phyloP scores from a whole-genome alignment of 1,140 invertebrate genomes.

The Drosophila repletoides region DNA sequence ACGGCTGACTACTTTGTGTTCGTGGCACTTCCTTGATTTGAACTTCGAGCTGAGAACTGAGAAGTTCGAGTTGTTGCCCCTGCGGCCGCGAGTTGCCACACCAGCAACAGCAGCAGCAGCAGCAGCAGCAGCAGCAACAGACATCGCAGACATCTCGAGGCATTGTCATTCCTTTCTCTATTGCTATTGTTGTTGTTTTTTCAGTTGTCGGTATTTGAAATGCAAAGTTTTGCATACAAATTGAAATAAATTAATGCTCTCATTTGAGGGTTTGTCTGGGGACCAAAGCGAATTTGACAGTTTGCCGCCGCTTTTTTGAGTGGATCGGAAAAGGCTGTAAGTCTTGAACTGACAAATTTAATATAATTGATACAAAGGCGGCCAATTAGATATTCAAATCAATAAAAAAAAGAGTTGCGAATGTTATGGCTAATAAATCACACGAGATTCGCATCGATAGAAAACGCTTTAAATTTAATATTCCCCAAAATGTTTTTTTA shows the following conservation, averaged over 20 bases:
- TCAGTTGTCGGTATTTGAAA: constrained; percentile 36
- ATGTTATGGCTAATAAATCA: too few relatives aligned
- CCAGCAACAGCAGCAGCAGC: neutral
- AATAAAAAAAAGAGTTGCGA: too few relatives aligned
- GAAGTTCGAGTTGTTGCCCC: constrained; percentile 31
- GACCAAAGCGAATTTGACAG: constrained; percentile 24
- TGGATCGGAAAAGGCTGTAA: neutral
- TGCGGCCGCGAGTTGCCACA: constrained; percentile 7
- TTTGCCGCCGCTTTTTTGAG: constrained; percentile 7
- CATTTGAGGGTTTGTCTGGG: constrained; percentile 22
- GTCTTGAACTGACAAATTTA: too few relatives aligned
- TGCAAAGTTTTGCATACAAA: constrained; percentile 57
- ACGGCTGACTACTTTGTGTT: neutral
- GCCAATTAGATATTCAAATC: neutral
- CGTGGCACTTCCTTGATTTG: constrained; percentile 21
- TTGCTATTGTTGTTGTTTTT: neutral
- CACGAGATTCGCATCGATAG: too few relatives aligned
- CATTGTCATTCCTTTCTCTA: constrained; percentile 23
- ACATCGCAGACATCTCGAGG: constrained; percentile 33
- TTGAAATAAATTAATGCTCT: constrained; percentile 58
- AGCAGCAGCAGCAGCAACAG: neutral
- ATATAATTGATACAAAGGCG: too few relatives aligned
- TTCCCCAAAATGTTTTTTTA: too few relatives aligned
- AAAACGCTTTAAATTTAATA: too few relatives aligned
- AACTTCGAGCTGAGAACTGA: constrained; percentile 3